These are phyloP conservation scores for Zoanthus sansibaricus DNA, from an alignment of 92 coral and sea anemone species.

Conservation along the genomic window DNA sequence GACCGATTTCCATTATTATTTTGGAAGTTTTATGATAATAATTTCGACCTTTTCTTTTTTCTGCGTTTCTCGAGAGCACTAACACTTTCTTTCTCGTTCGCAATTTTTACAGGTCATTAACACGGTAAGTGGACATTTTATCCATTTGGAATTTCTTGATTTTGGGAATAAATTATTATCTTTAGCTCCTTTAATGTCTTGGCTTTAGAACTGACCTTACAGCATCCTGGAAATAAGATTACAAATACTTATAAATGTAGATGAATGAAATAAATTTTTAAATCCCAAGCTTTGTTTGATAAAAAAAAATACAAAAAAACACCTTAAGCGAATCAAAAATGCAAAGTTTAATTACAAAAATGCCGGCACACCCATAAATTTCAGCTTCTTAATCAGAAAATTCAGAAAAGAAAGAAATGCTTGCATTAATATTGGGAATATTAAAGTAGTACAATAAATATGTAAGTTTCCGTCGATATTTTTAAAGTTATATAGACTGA, in stretches of 20 bases:
- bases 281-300: not conserved
- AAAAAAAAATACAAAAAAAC: not conserved
- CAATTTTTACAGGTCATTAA: conserved; percentile 72
- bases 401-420: not conserved
- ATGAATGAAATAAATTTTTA: not conserved
- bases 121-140: conserved; percentile 67
- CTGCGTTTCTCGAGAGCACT: not conserved
- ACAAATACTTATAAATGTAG: not conserved
- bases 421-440: too few species aligned
- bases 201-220: not conserved
- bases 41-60: conserved; percentile 8
- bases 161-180: not conserved
- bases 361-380: conserved; percentile 21
- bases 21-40: not conserved
- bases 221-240: not conserved
- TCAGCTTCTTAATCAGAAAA: not conserved
- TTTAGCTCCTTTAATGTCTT: not conserved
- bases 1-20: too few species aligned
- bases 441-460: too few species aligned
- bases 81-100: not conserved
- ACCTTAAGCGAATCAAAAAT: not conserved
- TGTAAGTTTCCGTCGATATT: too few species aligned
- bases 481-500: too few species aligned
- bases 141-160: not conserved
- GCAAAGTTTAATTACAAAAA: too few species aligned